These are phyloP conservation scores for Neocrepidodera transversa DNA, from an alignment of 2,888 invertebrate genomes.

Conservation along the genomic window DNA sequence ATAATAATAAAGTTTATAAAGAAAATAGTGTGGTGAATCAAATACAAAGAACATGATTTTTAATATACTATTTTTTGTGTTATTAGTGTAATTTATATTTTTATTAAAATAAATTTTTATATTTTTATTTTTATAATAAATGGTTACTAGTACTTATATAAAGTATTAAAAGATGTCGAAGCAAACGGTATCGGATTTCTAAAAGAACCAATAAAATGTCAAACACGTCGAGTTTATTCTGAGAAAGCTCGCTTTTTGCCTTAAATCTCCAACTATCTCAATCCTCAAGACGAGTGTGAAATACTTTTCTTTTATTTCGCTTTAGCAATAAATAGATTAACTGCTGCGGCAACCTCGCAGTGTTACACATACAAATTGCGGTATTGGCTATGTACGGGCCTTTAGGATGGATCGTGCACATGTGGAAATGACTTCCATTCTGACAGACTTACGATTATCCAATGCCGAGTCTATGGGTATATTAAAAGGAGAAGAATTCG, in stretches of 20 bases:
- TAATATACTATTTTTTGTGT: too few relatives aligned
- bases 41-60: too few relatives aligned
- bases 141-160: too few relatives aligned
- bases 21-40: too few relatives aligned
- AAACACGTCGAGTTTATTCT: constrained; percentile 18
- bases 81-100: too few relatives aligned
- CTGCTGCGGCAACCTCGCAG: constrained; percentile 48
- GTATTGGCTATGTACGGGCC: constrained; percentile 53
- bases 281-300: constrained; percentile 57
- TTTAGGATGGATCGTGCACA: constrained; percentile 45
- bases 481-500: constrained; percentile 44
- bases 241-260: constrained; percentile 18
- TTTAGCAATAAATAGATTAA: constrained; percentile 54
- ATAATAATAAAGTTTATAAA: too few relatives aligned
- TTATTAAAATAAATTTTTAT: too few relatives aligned
- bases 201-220: constrained; percentile 17
- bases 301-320: constrained; percentile 55
- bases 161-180: too few relatives aligned
- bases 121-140: too few relatives aligned
- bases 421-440: constrained; percentile 46
- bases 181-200: constrained; percentile 22
- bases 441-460: constrained; percentile 54
- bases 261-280: constrained; percentile 42
- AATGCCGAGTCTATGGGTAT: constrained; percentile 41
- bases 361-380: constrained; percentile 58